These are phyloP conservation scores for Temnothorax rugatulus DNA, from an alignment of 2,888 invertebrate species.

Conservation along the genomic window DNA sequence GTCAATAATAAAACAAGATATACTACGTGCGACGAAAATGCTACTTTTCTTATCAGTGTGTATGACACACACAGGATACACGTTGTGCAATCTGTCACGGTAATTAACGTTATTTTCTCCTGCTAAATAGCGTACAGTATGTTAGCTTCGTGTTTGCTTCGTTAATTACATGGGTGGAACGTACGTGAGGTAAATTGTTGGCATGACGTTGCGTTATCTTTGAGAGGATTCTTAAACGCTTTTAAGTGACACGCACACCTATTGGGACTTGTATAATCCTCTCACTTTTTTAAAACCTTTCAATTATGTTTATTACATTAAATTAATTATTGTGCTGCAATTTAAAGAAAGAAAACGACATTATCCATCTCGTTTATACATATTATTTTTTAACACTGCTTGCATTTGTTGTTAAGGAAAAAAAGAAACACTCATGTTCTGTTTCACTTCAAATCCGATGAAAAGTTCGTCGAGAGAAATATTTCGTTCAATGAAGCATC, in stretches of 20 bases:
- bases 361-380: neutral
- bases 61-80: neutral
- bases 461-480: neutral
- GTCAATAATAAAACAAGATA: neutral
- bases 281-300: neutral
- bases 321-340: neutral
- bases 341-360: neutral
- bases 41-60: neutral
- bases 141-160: conserved; percentile 2
- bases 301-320: neutral
- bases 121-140: conserved; percentile 6
- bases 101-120: conserved; percentile 36
- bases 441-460: neutral
- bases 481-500: neutral
- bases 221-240: neutral
- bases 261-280: neutral
- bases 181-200: neutral
- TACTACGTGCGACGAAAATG: neutral
- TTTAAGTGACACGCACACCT: neutral
- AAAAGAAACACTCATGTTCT: neutral
- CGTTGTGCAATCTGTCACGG: conserved; percentile 9
- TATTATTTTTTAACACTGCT: neutral
- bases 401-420: neutral
- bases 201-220: conserved; percentile 25
- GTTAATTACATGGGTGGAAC: conserved; percentile 29